phyloP scores from a whole-genome alignment of 2,888 invertebrate species.

The Meandrusa payeni region DNA sequence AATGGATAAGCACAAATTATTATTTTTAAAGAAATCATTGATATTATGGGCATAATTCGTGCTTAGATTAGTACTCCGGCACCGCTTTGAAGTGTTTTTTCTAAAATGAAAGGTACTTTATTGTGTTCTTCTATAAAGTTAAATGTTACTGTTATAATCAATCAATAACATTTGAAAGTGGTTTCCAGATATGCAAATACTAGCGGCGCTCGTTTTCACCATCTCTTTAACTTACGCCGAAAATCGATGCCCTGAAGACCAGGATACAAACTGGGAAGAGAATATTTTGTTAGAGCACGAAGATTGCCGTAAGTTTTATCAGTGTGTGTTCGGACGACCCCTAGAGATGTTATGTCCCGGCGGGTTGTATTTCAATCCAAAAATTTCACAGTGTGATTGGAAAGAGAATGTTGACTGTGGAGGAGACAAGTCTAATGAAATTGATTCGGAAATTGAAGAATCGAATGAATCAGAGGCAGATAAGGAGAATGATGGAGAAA shows the following conservation, averaged over 20 bases:
- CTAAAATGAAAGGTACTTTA: slow-evolving; percentile 12
- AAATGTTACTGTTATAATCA: no score
- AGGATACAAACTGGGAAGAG: slow-evolving; percentile 47
- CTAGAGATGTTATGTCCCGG: slow-evolving; percentile 79
- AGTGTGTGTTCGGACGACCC: slow-evolving; percentile 83
- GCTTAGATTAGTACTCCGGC: neutral
- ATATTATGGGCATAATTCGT: slow-evolving; percentile 1
- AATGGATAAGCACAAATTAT: slow-evolving; percentile 14
- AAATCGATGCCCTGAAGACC: slow-evolving; percentile 51
- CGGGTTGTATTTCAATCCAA: slow-evolving; percentile 79
- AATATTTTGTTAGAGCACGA: slow-evolving; percentile 77
- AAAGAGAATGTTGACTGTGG: slow-evolving; percentile 81
- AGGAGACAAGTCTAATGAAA: slow-evolving; percentile 40
- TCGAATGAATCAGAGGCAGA: slow-evolving; percentile 1
- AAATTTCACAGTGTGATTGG: slow-evolving; percentile 82
- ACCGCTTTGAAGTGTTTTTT: neutral
- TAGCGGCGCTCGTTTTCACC: no score
- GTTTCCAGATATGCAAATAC: slow-evolving; percentile 18
- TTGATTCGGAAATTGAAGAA: slow-evolving; percentile 30
- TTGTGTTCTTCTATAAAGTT: no score
- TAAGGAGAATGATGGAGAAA: neutral
- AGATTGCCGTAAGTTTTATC: slow-evolving; percentile 83
- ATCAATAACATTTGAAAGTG: neutral
- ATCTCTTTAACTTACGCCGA: slow-evolving; percentile 33
- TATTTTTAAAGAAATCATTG: slow-evolving; percentile 9